Conservation (phyloP, 2,113 vertebrate species). For the Apteryx owenii region DNA sequence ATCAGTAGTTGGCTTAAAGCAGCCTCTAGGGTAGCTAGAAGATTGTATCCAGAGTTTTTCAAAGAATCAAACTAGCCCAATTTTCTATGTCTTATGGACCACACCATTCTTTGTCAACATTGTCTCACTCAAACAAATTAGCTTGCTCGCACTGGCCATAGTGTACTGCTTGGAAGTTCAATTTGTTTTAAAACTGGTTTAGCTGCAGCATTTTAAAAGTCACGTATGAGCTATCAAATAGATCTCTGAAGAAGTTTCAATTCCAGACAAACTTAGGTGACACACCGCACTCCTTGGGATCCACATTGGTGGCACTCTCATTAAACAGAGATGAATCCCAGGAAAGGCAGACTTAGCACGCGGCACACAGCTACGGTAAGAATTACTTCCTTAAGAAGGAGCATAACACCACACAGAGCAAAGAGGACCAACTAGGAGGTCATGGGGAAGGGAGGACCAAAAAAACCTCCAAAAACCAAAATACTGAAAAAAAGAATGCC, state of each 20-base stretch:
- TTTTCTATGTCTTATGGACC: background rate
- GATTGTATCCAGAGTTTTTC: slow-evolving; percentile 18
- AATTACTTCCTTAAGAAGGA: background rate
- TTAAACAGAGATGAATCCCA: background rate
- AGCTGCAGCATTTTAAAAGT: background rate
- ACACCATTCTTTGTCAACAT: background rate
- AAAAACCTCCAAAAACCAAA: background rate
- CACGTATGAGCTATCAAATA: background rate
- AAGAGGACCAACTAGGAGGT: background rate
- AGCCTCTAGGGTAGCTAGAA: slow-evolving; percentile 56
- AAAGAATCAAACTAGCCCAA: background rate
- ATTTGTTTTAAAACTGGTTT: background rate
- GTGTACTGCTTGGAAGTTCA: background rate
- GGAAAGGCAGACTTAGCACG: background rate
- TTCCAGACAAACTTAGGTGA: background rate
- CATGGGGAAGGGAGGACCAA: background rate
- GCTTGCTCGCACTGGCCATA: background rate
- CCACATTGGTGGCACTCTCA: fast-evolving
- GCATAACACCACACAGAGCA: background rate
- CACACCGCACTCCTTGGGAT: background rate
- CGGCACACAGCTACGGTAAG: background rate
- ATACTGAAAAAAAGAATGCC: background rate
- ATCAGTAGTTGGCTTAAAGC: background rate
- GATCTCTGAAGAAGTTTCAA: background rate
- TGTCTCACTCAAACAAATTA: background rate